phyloP scores from a whole-genome alignment of 2,888 invertebrate species.

The Stegana nigrithorax region DNA sequence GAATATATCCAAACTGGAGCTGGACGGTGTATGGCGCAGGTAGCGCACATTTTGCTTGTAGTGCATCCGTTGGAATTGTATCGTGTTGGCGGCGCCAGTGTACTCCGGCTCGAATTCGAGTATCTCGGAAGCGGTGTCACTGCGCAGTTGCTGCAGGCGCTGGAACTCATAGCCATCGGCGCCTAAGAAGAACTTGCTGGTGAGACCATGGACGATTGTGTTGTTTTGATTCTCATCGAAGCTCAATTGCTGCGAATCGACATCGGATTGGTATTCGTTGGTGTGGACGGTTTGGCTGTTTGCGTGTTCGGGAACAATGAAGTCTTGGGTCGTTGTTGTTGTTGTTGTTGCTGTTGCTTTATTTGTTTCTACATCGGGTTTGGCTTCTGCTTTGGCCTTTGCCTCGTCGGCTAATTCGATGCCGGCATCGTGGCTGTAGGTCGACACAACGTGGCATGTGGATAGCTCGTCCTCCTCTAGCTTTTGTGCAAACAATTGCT shows the following conservation, averaged over 20 bases:
- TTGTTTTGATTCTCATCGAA: constrained; percentile 18
- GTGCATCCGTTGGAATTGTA: constrained; percentile 65
- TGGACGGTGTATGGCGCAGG: constrained; percentile 65
- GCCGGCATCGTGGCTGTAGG: constrained; percentile 31
- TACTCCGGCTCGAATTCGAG: constrained; percentile 32
- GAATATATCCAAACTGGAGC: constrained; percentile 54
- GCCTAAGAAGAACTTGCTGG: constrained; percentile 40
- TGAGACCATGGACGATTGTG: constrained; percentile 33
- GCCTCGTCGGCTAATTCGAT: neutral
- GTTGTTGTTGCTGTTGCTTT: constrained; percentile 19
- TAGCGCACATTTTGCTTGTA: constrained; percentile 65
- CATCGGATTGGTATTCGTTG: constrained; percentile 35
- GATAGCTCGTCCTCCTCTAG: constrained; percentile 60
- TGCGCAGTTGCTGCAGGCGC: constrained; percentile 36
- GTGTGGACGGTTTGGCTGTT: constrained; percentile 43
- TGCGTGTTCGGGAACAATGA: neutral
- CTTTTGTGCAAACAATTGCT: constrained; percentile 55
- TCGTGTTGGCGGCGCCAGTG: constrained; percentile 18
- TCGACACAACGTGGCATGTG: constrained; percentile 39
- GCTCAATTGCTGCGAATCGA: constrained; percentile 23
- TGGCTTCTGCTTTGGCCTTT: constrained; percentile 21
- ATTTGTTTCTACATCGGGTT: constrained; percentile 14
- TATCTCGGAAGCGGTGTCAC: constrained; percentile 40
- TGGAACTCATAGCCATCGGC: constrained; percentile 47
- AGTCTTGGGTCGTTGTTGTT: neutral